Base-by-base conservation (phyloP, 2,797 vertebrate genomes). In the Phrynocephalus guinanensis region DNA sequence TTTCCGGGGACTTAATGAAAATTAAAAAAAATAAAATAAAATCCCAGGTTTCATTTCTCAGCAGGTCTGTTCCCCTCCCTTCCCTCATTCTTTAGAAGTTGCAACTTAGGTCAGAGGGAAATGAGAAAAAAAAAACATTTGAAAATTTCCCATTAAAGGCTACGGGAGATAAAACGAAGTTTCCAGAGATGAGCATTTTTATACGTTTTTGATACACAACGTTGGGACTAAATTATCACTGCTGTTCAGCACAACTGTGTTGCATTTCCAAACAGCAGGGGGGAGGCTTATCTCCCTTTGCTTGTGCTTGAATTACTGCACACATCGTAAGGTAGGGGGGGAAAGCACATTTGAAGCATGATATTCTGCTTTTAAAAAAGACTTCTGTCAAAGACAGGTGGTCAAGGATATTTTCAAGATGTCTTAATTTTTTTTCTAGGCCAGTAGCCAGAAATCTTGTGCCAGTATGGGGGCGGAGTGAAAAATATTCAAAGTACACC, bases 251-350 rank as follows among this genome's bases (percentile, higher is more conserved):
- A 91, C 85, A 26, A 80, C 83, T 77, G 0, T 0, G 26, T 22
- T 86, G 85, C 89, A 86, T 24, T 90, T 91, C 82, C n/a, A 85
- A 91, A 3, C 93, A 28, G 1, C 3, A 1, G 94, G 93, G 84
- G 90, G 92, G 89, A 90, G 90, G 82, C 91, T 94, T 94, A 94
- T 94, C 91, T 94, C 70, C 86, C 63, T 11, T 11, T 38, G 86
- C 93, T 93, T 87, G 71, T 52, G 82, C 82, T 89, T 90, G 73
- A 94, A 85, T 86, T 48, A 38, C 2, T 92, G 81, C 86, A 3
- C 3, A 0, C 0, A 1, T 60, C 13, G 5, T 66, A 0, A 0
- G 48, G 44, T 10, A 20, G 78, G 90, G 44, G 44, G 18, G 85
- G 73, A 7, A 33, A 28, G 80, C 30, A 0, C 90, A 89, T 33